Conservation (phyloP, 2,113 vertebrate species). For the Microcebus tavaratra region DNA sequence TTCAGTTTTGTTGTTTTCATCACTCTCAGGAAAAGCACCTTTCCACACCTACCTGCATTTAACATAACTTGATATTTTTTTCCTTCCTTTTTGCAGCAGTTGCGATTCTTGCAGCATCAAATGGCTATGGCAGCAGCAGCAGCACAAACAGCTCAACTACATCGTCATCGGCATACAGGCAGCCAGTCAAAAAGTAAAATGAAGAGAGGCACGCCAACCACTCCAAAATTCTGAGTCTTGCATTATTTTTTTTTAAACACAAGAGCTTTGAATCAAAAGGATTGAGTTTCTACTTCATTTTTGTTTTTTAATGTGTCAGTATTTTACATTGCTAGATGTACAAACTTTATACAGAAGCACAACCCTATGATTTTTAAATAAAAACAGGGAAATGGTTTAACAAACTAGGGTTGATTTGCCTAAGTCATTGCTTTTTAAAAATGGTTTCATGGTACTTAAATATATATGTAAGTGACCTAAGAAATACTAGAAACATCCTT, state of each 20-base stretch:
- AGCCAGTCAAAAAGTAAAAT: slow-evolving; percentile 97
- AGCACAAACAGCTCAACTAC: slow-evolving; percentile 88
- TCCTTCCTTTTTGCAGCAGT: slow-evolving; percentile 86
- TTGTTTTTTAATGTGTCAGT: slow-evolving; percentile 63
- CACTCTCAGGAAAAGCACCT: slow-evolving; percentile 44
- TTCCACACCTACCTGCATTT: neutral
- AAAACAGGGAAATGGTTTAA: slow-evolving; percentile 55
- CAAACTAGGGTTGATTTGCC: slow-evolving; percentile 52
- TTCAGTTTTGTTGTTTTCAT: slow-evolving; percentile 51
- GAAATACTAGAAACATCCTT: slow-evolving; percentile 76
- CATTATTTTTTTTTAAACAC: neutral
- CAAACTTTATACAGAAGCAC: slow-evolving; percentile 75
- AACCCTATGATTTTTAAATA: slow-evolving; percentile 66
- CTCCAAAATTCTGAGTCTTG: slow-evolving; percentile 84
- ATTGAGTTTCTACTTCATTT: slow-evolving; percentile 72
- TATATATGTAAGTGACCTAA: slow-evolving; percentile 67
- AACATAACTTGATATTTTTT: slow-evolving; percentile 71
- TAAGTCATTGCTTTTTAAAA: slow-evolving; percentile 78
- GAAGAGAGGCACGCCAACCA: slow-evolving; percentile 90
- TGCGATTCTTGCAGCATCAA: slow-evolving; percentile 99
- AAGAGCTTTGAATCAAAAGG: slow-evolving; percentile 57
- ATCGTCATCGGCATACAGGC: slow-evolving; percentile 90
- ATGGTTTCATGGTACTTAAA: slow-evolving; percentile 76
- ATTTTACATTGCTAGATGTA: slow-evolving; percentile 74
- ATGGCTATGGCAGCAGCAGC: slow-evolving; percentile 94